phyloP scores from a whole-genome alignment of 2,888 invertebrate species.

The Limnephilus lunatus region DNA sequence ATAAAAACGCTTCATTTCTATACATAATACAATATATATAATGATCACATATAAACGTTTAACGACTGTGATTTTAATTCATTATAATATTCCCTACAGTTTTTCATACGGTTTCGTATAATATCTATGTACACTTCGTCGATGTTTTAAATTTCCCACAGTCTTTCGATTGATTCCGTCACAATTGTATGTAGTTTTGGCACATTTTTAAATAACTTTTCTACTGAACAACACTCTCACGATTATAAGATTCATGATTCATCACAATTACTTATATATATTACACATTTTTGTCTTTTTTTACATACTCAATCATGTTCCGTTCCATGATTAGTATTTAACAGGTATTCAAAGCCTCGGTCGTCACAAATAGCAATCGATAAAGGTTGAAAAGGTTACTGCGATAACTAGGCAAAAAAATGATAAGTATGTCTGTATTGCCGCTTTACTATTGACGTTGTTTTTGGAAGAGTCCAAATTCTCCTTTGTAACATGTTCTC shows the following conservation, averaged over 20 bases:
- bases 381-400: constrained; percentile 31
- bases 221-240: constrained; percentile 13
- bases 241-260: not conserved
- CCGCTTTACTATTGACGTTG: constrained; percentile 53
- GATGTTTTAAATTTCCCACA: constrained; percentile 21
- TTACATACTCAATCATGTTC: not conserved
- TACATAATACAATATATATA: not conserved
- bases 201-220: constrained; percentile 22
- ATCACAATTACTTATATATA: not conserved
- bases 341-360: not conserved
- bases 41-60: not conserved
- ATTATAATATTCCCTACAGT: not conserved
- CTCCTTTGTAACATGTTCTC: constrained; percentile 82
- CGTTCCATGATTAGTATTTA: not conserved
- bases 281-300: not conserved
- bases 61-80: constrained; percentile 5
- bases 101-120: not conserved
- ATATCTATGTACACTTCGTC: constrained; percentile 21
- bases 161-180: constrained; percentile 31
- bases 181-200: constrained; percentile 27
- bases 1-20: constrained; percentile 30
- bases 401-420: constrained; percentile 40
- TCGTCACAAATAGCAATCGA: constrained; percentile 54
- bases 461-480: constrained; percentile 78
- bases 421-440: constrained; percentile 46